Conservation (phyloP, 2,797 vertebrate species). For the Cyclopterus lumpus region DNA sequence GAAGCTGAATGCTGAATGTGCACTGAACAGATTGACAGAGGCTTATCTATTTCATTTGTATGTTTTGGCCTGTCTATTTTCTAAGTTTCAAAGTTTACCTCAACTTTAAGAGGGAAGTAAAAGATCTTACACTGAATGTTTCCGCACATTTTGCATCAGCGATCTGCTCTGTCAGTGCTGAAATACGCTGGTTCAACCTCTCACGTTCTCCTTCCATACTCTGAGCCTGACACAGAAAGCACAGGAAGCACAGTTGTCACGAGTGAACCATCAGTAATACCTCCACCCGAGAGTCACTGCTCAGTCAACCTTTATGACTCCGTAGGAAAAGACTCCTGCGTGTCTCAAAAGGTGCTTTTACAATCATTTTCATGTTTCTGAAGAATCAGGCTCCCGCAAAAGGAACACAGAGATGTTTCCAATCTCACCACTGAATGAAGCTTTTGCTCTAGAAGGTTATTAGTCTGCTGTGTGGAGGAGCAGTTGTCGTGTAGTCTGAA, state of each 20-base stretch:
- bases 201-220: constrained; percentile 80
- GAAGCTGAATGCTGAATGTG: background rate
- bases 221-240: constrained; percentile 66
- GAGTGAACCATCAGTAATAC: constrained; percentile 4
- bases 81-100: no score
- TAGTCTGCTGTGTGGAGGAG: constrained; percentile 80
- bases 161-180: constrained; percentile 77
- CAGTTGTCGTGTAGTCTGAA: constrained; percentile 80
- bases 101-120: background rate
- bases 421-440: constrained; percentile 80
- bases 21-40: background rate
- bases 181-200: constrained; percentile 76
- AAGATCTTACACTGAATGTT: constrained; percentile 76
- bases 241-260: constrained; percentile 19
- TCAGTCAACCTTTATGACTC: background rate
- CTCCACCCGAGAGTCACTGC: background rate
- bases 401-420: background rate
- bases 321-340: background rate
- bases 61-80: background rate
- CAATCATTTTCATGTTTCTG: background rate
- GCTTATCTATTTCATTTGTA: background rate
- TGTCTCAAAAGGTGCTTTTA: background rate
- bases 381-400: background rate
- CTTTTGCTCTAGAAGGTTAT: constrained; percentile 77
- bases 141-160: constrained; percentile 72